Conservation (phyloP, 1,140 invertebrate species). For the Cheumatopsyche charites region DNA sequence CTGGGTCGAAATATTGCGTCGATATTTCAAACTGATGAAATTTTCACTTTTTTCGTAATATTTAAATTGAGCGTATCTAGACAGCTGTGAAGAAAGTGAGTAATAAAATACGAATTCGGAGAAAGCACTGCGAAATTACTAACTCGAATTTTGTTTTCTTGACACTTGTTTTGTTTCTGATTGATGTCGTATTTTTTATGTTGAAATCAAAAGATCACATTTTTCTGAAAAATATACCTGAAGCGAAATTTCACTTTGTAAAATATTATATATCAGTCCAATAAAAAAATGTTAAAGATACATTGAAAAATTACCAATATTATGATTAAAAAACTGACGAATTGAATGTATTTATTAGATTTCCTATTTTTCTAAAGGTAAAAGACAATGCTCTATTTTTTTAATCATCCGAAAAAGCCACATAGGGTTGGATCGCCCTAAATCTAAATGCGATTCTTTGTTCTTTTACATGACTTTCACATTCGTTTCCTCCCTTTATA, state of each 20-base stretch:
- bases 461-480: constrained; percentile 36
- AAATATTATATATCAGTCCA: no score
- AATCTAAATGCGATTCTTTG: constrained; percentile 28
- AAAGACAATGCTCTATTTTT: constrained; percentile 27
- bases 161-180: background rate
- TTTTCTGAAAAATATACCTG: no score
- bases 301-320: no score
- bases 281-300: no score
- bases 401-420: constrained; percentile 26
- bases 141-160: constrained; percentile 6
- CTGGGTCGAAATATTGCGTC: background rate
- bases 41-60: background rate
- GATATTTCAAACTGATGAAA: background rate
- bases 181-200: constrained; percentile 4
- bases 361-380: background rate
- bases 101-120: no score
- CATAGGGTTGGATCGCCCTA: background rate
- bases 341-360: no score
- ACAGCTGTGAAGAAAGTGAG: no score
- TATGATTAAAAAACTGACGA: no score
- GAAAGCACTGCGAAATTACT: no score
- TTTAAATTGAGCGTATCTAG: no score
- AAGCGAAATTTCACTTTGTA: background rate
- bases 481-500: constrained; percentile 22
- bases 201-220: background rate